These are phyloP conservation scores for Tupiocoris notatus DNA, from an alignment of 2,888 invertebrate species.

Conservation along the genomic window DNA sequence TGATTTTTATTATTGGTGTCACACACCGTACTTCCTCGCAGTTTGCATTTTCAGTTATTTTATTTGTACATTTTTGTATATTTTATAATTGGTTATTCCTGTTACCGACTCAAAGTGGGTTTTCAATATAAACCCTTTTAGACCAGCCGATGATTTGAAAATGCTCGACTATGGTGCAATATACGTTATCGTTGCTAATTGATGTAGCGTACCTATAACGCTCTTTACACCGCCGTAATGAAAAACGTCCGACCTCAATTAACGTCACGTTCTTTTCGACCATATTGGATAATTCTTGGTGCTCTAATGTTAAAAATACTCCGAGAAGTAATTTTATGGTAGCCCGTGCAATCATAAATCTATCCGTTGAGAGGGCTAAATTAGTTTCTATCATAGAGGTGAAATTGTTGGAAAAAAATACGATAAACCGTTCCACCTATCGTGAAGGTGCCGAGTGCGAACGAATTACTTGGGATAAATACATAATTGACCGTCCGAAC, in stretches of 20 bases:
- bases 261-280: neutral
- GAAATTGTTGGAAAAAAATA: neutral
- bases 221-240: neutral
- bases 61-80: too few relatives aligned
- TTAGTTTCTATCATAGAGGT: neutral
- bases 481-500: conserved; percentile 34
- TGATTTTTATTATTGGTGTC: too few relatives aligned
- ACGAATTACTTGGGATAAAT: conserved; percentile 43
- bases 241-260: neutral
- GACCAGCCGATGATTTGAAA: too few relatives aligned
- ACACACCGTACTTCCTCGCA: too few relatives aligned
- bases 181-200: too few relatives aligned
- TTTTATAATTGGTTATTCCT: too few relatives aligned
- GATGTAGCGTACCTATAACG: too few relatives aligned
- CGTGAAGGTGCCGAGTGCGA: conserved; percentile 36
- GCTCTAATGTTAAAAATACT: neutral
- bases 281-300: neutral
- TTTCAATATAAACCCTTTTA: too few relatives aligned
- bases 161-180: too few relatives aligned
- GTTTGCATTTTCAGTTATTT: too few relatives aligned
- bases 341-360: neutral
- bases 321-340: neutral
- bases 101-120: too few relatives aligned
- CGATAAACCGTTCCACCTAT: neutral
- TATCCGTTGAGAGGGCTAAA: neutral